Conservation (phyloP, 2,797 vertebrate species). For the Molossus alvarezi region DNA sequence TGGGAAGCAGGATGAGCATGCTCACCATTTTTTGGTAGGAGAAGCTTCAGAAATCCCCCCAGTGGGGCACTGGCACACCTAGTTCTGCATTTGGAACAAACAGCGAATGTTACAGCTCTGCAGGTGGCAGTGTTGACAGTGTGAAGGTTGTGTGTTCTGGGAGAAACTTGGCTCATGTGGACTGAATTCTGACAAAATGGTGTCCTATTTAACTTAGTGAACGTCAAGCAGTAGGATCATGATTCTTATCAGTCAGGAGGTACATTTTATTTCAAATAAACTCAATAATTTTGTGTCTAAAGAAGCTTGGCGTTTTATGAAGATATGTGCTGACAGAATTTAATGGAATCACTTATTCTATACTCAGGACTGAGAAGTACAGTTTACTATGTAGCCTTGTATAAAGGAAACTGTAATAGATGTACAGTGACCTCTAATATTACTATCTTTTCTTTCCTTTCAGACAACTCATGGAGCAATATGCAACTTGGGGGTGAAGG, state of each 20-base stretch:
- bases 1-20: background rate
- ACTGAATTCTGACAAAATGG: background rate
- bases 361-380: background rate
- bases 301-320: background rate
- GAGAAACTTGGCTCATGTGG: rapidly evolving
- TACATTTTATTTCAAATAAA: background rate
- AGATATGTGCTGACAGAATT: background rate
- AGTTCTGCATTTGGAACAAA: background rate
- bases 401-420: background rate
- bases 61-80: background rate
- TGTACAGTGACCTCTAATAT: background rate
- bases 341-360: background rate
- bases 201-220: background rate
- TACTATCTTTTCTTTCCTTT: background rate
- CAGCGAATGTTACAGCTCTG: background rate
- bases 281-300: background rate
- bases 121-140: background rate
- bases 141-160: background rate
- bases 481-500: background rate
- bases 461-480: background rate
- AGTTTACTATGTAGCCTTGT: background rate
- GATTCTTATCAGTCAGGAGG: background rate
- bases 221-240: background rate
- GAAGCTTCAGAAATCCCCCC: background rate
- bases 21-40: background rate